These are phyloP conservation scores for Luperina testacea DNA, from an alignment of 2,888 invertebrate genomes.

Conservation along the genomic window DNA sequence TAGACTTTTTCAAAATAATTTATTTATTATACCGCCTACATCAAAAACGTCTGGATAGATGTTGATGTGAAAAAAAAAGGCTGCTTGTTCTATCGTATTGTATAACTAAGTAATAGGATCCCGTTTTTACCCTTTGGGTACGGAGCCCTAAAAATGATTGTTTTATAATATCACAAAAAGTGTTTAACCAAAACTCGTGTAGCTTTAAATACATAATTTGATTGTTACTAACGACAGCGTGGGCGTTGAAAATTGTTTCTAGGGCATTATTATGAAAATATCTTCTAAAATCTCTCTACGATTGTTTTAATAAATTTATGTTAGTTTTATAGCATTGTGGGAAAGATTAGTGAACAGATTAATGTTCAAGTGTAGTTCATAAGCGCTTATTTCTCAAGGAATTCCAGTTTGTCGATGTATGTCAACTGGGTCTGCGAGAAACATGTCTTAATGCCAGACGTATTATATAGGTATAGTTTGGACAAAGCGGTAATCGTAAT, in stretches of 20 bases:
- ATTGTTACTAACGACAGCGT: conserved; percentile 27
- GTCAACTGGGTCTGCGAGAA: conserved; percentile 45
- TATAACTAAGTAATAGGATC: too few relatives aligned
- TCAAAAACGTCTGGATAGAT: not conserved
- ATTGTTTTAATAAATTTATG: conserved; percentile 31
- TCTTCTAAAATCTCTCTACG: conserved; percentile 15
- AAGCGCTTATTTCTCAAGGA: conserved; percentile 63
- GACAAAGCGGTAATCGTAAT: conserved; percentile 48
- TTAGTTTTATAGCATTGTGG: conserved; percentile 46
- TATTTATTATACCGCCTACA: not conserved
- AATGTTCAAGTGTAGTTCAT: conserved; percentile 54
- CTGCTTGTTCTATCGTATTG: not conserved
- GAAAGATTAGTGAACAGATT: conserved; percentile 54
- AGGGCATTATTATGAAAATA: conserved; percentile 3
- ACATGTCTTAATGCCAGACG: conserved; percentile 41
- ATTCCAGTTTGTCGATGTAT: conserved; percentile 58
- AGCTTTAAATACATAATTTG: conserved; percentile 1
- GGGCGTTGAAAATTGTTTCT: not conserved
- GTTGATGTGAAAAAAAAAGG: conserved; percentile 6
- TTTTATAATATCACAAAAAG: conserved; percentile 20
- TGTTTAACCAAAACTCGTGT: not conserved
- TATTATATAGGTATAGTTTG: conserved; percentile 44
- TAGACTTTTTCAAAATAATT: not conserved
- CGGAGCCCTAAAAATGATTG: not conserved
- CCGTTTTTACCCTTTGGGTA: too few relatives aligned